Base-by-base conservation (phyloP, 2,113 vertebrate species). In the Carassius carassius region DNA sequence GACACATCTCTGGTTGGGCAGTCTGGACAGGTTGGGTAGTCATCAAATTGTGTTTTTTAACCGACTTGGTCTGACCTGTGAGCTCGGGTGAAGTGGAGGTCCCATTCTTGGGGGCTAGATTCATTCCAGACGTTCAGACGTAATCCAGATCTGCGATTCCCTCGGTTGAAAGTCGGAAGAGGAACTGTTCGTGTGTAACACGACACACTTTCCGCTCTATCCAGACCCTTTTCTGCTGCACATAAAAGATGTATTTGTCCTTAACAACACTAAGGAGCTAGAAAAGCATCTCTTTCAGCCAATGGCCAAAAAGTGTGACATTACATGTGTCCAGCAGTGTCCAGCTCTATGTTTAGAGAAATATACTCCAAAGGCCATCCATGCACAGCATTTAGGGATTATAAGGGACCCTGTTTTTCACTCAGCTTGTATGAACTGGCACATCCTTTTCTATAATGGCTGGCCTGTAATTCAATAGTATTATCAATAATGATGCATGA, bases 221-320 rank as follows among this genome's bases (percentile, higher is more conserved):
- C 81, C 78, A 12, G 81, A 89, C 84, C 80, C 80, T 82, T 29
- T 86, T 82, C 88, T 80, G 78, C 13, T 25, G 58, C 25, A 89
- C 56, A 85, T 93, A 92, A 94, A 93, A 82, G 87, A 87, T 65
- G 13, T 76, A 89, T 93, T 94, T 95, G 93, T 94, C 87, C 84
- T 70, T 25, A 79, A 29, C 86, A 13, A n/a, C n/a, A n/a, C 35
- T 4, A 29, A 82, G 75, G 85, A 87, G 84, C 47, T 62, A 83
- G 74, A 74, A 86, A 84, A 79, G 88, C 82, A 82, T 63, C 44
- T 81, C 19, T 49, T 85, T 89, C 81, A 54, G 72, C 88, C 84
- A 82, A 60, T 65, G 77, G 89, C 87, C 90, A 87, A 88, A 82
- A 63, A 89, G 90, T 92, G 91, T 91, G 90, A 91, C 90, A 91